Base-by-base conservation (phyloP, 2,113 vertebrate genomes). In the Prunella himalayana region DNA sequence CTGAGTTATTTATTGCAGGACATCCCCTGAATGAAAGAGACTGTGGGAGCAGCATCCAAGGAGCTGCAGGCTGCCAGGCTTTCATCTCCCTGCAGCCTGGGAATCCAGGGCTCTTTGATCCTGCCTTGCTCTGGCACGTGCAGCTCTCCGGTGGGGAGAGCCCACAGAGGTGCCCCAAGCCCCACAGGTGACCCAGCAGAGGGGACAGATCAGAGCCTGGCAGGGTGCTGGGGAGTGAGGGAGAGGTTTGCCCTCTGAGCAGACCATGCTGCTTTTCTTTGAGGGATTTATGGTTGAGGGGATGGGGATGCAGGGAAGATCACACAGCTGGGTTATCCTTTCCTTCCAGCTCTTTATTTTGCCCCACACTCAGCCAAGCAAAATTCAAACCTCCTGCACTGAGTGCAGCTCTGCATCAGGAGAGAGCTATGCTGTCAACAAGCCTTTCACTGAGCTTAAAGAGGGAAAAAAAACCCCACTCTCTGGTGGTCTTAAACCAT, bases 401-500 rank as follows among this genome's bases (percentile, higher is more conserved):
- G 23, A 31, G 27, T 2, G 5, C 24, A 39, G 56, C 45, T 53
- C 7, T 9, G 1, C 11, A 31, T 30, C 50, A 86, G 54, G 68
- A 77, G 45, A 37, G 31, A 60, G 28, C 54, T 1, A 0, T 3
- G 23, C 82, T 64, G 57, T 7, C 57, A 76, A 31, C 17, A 37
- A 64, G 10, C 56, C 41, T 35, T 39, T 23, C 2, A 19, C 33
- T 28, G 68, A 84, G 59, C 25, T 33, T 15, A 18, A 39, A 42
- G 31, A 64, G 12, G 0, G 4, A 25, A 3, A 3, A 18, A 15
- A 45, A 27, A 3, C 4, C 6, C 4, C 6, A 2, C 8, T 33
- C 31, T 41, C 42, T 7, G 16, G 65, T 63, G 60, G 31, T 66
- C 14, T 92, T 17, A 50, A 88, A 27, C 35, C 77, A 51, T 1